phyloP scores from a whole-genome alignment of 2,888 invertebrate species.

The Sinentomon sp. region DNA sequence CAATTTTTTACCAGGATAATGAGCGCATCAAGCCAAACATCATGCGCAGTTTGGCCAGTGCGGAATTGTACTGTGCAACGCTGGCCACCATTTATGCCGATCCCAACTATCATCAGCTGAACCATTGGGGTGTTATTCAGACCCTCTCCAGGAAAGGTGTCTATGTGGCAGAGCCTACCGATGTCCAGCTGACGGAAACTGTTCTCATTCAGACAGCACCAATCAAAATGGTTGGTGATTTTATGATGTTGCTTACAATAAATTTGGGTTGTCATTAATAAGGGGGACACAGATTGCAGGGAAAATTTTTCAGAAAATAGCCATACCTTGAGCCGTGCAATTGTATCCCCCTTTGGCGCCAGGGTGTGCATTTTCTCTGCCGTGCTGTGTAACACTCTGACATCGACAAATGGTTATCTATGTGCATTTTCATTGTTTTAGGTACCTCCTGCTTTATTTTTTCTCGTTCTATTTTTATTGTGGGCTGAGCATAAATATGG shows the following conservation, averaged over 20 bases:
- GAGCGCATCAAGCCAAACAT: constrained; percentile 81
- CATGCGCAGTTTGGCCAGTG: constrained; percentile 67
- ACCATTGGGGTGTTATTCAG: constrained; percentile 83
- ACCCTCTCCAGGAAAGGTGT: constrained; percentile 74
- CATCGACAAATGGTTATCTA: too few relatives aligned
- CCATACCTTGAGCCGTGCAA: too few relatives aligned
- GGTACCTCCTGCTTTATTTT: too few relatives aligned
- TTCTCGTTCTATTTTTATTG: too few relatives aligned
- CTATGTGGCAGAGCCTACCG: constrained; percentile 50
- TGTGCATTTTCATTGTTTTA: too few relatives aligned
- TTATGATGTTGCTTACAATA: background rate
- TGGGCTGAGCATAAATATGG: too few relatives aligned
- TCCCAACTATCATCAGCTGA: constrained; percentile 81
- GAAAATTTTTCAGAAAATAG: too few relatives aligned
- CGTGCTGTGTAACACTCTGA: too few relatives aligned
- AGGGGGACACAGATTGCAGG: too few relatives aligned
- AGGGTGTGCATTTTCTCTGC: background rate
- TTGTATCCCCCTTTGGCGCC: too few relatives aligned
- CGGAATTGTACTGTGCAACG: constrained; percentile 78
- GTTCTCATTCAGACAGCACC: constrained; percentile 86
- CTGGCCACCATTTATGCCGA: constrained; percentile 85
- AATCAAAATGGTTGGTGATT: constrained; percentile 52
- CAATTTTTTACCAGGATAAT: too few relatives aligned
- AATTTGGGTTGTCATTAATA: too few relatives aligned
- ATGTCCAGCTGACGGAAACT: constrained; percentile 75